Evolutionary conservation across 37 sponge, comb jelly and placozoan species (phyloP), one percentile per base, ranked within the genome.

Genomic region (Theonella swinhoei): DNA sequence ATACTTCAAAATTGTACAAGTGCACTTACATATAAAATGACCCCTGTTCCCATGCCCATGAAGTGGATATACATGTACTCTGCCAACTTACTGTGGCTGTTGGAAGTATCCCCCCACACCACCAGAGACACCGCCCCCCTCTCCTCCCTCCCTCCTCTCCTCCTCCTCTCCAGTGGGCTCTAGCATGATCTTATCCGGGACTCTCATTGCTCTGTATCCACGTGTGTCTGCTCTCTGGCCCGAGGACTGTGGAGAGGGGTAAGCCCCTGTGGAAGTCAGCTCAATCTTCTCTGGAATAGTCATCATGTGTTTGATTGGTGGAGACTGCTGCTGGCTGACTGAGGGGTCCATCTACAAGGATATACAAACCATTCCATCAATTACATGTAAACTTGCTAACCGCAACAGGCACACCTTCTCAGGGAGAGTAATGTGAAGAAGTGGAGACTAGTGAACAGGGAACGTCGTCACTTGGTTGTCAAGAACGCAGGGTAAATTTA

Each of bases 241-340:
- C 7, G 11, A 7, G 54, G 54, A 7, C 30, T n/a, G 72, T 36
- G 40, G 38, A 32, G 41, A 17, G 54, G 54, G 54, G 54, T 47
- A 47, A 7, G 54, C 54, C 54, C 54, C 54, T 7, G 54, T 47
- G 54, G 70, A 29, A 5, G 62, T 78, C 40, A 89, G 80, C 37
- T 89, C 82, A 71, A 89, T 89, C 69, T 83, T 72, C 40, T 89
- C 89, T 37, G 89, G 89, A 14, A 89, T 80, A 4, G 76, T 80
- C 89, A 89, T 89, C 54, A 47, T 47, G 40, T 83, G 65, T 37
- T 74, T 84, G 20, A 67, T 4, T 30, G 84, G 42, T 1, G 84
- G n/a, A 32, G 83, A 8, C 24, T 39, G 26, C 73, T 68, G 69
- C 34, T 28, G 33, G 34, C 33, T 68, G 34, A 20, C 33, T 2